Conservation (phyloP, 2,888 invertebrate species). For the Orthosia gracilis region DNA sequence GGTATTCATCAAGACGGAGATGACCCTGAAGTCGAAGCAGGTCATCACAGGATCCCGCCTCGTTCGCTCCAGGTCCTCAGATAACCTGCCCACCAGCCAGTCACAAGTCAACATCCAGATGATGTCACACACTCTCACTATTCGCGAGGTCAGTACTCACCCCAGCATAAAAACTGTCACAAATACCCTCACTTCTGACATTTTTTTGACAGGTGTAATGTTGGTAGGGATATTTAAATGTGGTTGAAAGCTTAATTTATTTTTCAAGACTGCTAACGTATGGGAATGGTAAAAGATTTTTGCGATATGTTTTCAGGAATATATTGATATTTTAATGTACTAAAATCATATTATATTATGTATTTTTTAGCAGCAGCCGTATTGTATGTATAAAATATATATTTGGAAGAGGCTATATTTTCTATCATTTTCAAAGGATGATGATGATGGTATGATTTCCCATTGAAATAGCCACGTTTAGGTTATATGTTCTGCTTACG, state of each 20-base stretch:
- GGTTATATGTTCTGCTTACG: constrained; percentile 65
- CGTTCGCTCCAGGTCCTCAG: constrained; percentile 96
- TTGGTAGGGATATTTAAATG: constrained; percentile 40
- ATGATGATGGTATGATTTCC: constrained; percentile 1
- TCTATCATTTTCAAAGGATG: constrained; percentile 6
- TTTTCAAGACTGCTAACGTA: constrained; percentile 40
- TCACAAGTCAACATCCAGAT: constrained; percentile 98
- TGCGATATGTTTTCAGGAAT: constrained; percentile 26
- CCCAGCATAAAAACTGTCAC: constrained; percentile 4
- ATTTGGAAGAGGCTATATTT: constrained; percentile 36
- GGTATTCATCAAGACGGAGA: constrained; percentile 98
- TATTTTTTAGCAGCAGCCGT: constrained; percentile 38
- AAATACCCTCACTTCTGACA: constrained; percentile 46
- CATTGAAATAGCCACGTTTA: constrained; percentile 42
- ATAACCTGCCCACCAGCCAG: constrained; percentile 97
- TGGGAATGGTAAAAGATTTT: constrained; percentile 41
- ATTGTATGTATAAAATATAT: constrained; percentile 41
- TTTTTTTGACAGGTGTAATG: constrained; percentile 56
- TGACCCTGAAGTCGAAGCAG: constrained; percentile 97
- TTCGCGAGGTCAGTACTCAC: constrained; percentile 94
- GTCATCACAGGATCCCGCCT: constrained; percentile 95
- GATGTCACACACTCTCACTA: constrained; percentile 98
- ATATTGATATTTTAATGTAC: constrained; percentile 59
- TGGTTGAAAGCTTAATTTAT: constrained; percentile 49
- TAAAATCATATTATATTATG: constrained; percentile 54